These are phyloP conservation scores for Heterodera carotae DNA, from an alignment of 1,140 invertebrate species.

Conservation along the genomic window DNA sequence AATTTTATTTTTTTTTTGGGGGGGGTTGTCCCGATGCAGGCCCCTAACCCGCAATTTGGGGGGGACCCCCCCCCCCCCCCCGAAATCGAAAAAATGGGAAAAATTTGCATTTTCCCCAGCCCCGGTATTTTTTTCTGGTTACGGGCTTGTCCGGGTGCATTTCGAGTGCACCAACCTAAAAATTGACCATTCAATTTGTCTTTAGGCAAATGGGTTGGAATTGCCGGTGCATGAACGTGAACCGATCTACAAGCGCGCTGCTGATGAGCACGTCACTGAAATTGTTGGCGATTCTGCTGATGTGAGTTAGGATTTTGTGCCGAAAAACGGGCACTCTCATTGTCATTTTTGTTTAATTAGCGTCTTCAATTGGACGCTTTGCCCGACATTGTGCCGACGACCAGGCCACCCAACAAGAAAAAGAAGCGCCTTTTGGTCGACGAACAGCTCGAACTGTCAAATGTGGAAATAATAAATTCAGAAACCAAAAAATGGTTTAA, in stretches of 20 bases:
- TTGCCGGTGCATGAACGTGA: conserved; percentile 6
- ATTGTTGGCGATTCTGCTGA: background rate
- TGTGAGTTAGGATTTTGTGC: background rate
- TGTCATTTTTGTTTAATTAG: background rate
- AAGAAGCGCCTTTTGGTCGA: background rate
- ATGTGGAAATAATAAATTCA: background rate
- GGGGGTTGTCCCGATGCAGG: too few species aligned
- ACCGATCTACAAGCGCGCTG: conserved; percentile 11
- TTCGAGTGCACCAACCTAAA: too few species aligned
- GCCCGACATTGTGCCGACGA: conserved; percentile 5
- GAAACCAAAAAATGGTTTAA: background rate
- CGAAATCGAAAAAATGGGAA: too few species aligned
- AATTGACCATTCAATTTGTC: too few species aligned
- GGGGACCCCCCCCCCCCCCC: too few species aligned
- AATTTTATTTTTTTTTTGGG: too few species aligned
- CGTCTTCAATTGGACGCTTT: conserved; percentile 6
- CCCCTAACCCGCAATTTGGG: too few species aligned
- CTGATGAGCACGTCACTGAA: background rate
- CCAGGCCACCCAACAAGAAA: background rate
- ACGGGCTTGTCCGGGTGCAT: too few species aligned
- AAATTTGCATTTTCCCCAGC: too few species aligned
- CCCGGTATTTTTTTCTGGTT: too few species aligned
- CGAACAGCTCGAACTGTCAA: background rate
- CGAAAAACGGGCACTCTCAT: background rate
- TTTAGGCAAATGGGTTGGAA: conserved; percentile 16